Evolutionary conservation across 2,797 vertebrate genomes (phyloP).

Genomic region (Chelmon rostratus): DNA sequence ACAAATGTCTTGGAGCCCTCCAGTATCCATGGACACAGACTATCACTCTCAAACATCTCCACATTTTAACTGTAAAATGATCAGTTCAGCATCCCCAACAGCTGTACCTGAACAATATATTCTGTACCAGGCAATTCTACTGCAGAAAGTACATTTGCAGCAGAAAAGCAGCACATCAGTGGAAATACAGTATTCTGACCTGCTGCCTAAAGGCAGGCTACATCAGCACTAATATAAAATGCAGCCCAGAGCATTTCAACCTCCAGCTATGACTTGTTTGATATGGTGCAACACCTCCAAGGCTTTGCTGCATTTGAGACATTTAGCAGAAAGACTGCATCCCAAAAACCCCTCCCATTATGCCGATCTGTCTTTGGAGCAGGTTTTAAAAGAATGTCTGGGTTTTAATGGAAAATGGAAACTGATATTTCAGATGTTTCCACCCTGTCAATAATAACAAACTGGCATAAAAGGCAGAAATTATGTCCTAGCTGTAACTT

Average conservation of each 20-base stretch:
- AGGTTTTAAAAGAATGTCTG: neutral
- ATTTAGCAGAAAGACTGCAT: neutral
- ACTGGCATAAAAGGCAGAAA: neutral
- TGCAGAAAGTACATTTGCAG: neutral
- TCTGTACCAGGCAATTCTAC: neutral
- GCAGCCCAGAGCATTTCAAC: neutral
- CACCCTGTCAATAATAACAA: neutral
- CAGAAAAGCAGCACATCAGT: neutral
- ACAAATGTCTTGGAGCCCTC: neutral
- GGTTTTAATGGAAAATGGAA: neutral
- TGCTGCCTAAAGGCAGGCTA: neutral
- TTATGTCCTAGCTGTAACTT: no score
- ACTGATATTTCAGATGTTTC: neutral
- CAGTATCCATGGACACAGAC: neutral
- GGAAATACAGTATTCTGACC: neutral
- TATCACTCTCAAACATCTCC: conserved; percentile 1
- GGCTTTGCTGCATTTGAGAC: no score
- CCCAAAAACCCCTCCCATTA: neutral
- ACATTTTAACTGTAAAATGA: no score
- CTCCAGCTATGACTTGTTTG: neutral
- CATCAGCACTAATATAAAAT: neutral
- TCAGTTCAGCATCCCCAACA: no score
- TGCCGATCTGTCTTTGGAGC: neutral
- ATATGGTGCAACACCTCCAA: neutral
- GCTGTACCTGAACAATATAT: neutral